phyloP scores from a whole-genome alignment of 2,797 vertebrate species.

The Betta splendens region DNA sequence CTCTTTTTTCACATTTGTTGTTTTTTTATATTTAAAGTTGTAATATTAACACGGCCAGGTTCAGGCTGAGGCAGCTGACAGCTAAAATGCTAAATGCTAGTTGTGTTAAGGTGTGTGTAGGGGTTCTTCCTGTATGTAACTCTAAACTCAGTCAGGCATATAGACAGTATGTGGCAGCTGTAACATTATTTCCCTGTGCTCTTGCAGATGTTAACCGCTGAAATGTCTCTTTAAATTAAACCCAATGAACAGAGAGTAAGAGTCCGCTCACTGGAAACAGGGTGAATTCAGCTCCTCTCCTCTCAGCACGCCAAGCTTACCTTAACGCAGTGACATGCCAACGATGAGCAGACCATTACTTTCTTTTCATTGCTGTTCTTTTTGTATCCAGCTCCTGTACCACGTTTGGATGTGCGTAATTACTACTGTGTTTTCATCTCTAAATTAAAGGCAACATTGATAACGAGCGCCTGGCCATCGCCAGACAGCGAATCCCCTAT shows the following conservation, averaged over 20 bases:
- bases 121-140: conserved; percentile 96
- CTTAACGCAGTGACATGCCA: conserved; percentile 64
- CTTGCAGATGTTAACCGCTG: conserved; percentile 99
- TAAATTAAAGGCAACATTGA: conserved; percentile 99
- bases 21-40: conserved; percentile 86
- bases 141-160: conserved; percentile 87
- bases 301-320: conserved; percentile 48
- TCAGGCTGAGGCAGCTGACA: conserved; percentile 85
- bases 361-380: conserved; percentile 85
- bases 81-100: conserved; percentile 98
- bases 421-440: conserved; percentile 86
- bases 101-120: conserved; percentile 95
- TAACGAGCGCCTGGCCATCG: conserved; percentile 99
- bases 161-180: conserved; percentile 97
- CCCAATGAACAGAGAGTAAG: conserved; percentile 83
- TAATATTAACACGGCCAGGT: conserved; percentile 79
- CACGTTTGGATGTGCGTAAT: conserved; percentile 83
- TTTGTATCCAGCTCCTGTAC: conserved; percentile 84
- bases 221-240: conserved; percentile 99
- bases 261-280: conserved; percentile 78
- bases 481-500: conserved; percentile 99
- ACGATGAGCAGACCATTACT: conserved; percentile 81
- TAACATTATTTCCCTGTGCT: conserved; percentile 99
- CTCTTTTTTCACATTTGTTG: conserved; percentile 92
- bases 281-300: conserved; percentile 62